phyloP scores from a whole-genome alignment of 2,888 invertebrate species.

The Stramonita haemastoma region DNA sequence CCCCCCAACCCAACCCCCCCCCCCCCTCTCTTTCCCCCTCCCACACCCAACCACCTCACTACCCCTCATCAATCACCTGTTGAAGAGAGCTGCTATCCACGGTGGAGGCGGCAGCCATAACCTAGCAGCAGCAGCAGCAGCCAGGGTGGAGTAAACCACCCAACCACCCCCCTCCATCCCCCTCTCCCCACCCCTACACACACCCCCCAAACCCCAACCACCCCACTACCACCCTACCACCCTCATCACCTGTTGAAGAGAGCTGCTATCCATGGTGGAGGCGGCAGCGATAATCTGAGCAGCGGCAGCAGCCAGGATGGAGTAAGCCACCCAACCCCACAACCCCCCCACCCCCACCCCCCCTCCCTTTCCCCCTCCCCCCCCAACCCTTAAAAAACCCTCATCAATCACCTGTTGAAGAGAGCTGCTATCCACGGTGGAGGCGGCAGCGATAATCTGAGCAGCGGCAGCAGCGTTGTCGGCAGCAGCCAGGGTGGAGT shows the following conservation, averaged over 20 bases:
- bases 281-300: slow-evolving; percentile 53
- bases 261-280: slow-evolving; percentile 63
- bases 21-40: too few species aligned
- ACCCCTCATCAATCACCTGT: too few species aligned
- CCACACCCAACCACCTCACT: too few species aligned
- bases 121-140: slow-evolving; percentile 47
- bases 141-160: slow-evolving; percentile 54
- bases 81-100: slow-evolving; percentile 64
- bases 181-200: too few species aligned
- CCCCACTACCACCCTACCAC: slow-evolving; percentile 54
- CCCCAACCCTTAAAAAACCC: too few species aligned
- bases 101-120: slow-evolving; percentile 54
- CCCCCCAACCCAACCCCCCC: too few species aligned
- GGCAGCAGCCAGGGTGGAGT: slow-evolving; percentile 48
- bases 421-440: slow-evolving; percentile 63
- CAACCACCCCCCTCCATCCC: too few species aligned
- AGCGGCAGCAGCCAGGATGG: slow-evolving; percentile 49
- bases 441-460: slow-evolving; percentile 53
- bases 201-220: too few species aligned
- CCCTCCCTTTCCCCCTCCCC: too few species aligned
- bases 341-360: too few species aligned
- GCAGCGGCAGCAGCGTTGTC: slow-evolving; percentile 44
- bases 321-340: too few species aligned
- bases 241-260: slow-evolving; percentile 56
- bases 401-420: slow-evolving; percentile 56